These are phyloP conservation scores for Cynocephalus volans DNA, from an alignment of 2,113 vertebrate genomes.

Conservation along the genomic window DNA sequence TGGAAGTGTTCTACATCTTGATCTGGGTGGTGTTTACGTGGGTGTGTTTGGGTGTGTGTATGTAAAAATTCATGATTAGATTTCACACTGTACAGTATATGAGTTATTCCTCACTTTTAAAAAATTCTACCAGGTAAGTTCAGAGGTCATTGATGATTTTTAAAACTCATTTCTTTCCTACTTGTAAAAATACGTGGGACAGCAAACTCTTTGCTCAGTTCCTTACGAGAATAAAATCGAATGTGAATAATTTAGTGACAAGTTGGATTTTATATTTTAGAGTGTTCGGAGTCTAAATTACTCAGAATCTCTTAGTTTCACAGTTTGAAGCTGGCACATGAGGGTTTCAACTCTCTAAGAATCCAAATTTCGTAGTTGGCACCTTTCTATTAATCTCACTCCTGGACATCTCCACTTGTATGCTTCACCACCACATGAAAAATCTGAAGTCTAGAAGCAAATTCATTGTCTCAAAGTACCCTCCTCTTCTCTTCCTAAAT, in stretches of 20 bases:
- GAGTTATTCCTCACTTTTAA: not conserved
- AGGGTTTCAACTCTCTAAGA: not conserved
- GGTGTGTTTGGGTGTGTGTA: rapidly evolving
- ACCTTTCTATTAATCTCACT: not conserved
- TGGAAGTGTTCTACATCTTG: not conserved
- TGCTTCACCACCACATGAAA: not conserved
- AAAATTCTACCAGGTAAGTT: not conserved
- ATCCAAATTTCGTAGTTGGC: conserved; percentile 12
- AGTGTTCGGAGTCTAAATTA: conserved; percentile 57
- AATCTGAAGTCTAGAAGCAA: not conserved
- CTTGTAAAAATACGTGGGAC: not conserved
- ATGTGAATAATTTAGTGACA: conserved; percentile 63
- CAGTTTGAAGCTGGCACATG: not conserved
- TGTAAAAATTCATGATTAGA: not conserved
- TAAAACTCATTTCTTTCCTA: not conserved
- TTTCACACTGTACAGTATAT: not conserved
- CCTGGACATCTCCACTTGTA: not conserved
- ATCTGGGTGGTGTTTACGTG: not conserved
- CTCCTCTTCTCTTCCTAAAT: not conserved
- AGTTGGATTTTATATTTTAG: conserved; percentile 35
- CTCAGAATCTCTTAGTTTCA: conserved; percentile 58
- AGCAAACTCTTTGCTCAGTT: conserved; percentile 12
- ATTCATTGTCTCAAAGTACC: not conserved
- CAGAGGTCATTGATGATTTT: not conserved
- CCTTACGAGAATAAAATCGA: conserved; percentile 43